phyloP scores from a whole-genome alignment of 23 tunicate species.

The Diplosoma virens region DNA sequence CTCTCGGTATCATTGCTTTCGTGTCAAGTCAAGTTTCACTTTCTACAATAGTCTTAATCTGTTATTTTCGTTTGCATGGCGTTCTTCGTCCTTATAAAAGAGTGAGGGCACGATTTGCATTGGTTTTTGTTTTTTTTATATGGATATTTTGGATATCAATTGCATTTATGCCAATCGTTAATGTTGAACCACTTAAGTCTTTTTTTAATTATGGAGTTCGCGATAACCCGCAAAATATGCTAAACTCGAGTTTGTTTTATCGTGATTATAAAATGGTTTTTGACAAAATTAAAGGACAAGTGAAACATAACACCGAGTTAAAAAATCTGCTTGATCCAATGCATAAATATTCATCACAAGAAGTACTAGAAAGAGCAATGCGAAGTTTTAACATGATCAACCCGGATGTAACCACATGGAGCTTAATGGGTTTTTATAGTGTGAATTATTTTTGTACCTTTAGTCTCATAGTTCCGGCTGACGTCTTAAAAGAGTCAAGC shows the following conservation, averaged over 20 bases:
- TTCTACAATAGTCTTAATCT: background rate
- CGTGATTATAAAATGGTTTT: background rate
- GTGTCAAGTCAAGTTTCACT: constrained; percentile 11
- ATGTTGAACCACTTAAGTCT: background rate
- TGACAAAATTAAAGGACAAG: too few relatives aligned
- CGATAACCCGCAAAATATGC: background rate
- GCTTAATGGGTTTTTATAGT: background rate
- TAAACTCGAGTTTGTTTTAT: too few relatives aligned
- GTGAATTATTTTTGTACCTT: background rate
- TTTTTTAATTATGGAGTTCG: background rate
- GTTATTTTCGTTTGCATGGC: background rate
- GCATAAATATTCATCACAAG: too few relatives aligned
- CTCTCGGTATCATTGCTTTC: background rate
- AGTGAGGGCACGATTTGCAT: background rate
- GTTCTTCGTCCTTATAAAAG: background rate
- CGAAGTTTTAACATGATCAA: too few relatives aligned
- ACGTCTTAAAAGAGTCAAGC: too few relatives aligned
- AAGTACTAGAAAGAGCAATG: too few relatives aligned
- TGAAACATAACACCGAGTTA: too few relatives aligned
- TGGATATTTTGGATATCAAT: background rate
- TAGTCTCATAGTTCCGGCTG: background rate
- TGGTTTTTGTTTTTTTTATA: background rate
- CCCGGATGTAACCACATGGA: too few relatives aligned
- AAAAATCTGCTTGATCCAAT: too few relatives aligned
- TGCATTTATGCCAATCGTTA: background rate